Evolutionary conservation across 2,888 invertebrate genomes (phyloP), one percentile per base, ranked within the genome.

Genomic region (Cyclophora punctaria): DNA sequence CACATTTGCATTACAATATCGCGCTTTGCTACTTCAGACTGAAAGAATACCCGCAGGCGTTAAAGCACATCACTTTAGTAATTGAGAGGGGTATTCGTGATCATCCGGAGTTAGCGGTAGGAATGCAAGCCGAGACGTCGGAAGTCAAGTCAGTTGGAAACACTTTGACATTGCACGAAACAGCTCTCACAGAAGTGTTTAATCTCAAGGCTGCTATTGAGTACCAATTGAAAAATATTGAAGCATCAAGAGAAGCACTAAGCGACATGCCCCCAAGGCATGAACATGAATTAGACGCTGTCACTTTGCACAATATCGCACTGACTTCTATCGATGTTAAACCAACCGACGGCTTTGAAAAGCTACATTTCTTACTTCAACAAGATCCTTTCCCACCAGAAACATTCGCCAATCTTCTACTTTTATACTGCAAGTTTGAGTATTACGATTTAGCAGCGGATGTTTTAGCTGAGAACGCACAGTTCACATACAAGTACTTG

Each of bases 201-300:
- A 99, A 99, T 86, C 90, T 99, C 34, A 99, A 99, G 89, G 98
- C 99, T 5, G 99, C 99, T 3, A 97, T 99, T 65, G 98, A 99
- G 81, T 99, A 97, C 82, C 96, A 98, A 75, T 90, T 87, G 46
- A 89, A 88, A 66, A 73, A 81, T 91, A 93, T 93, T 67, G 96
- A 96, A 67, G 94, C 95, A 3, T 95, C 97, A 0, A 90, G 94
- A 63, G 96, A 97, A 82, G 96, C 97, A 0, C 79, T 97, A 37
- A 93, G 94, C 3, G 96, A 96, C 71, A 94, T 97, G 92, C 96
- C 97, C 3, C 97, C 98, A 0, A 90, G 99, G 57, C 94, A 96
- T 5, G 99, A 99, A 79, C 97, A 98, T 73, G 99, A 99, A 85
- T 83, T 99, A 59, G 99, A 99, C 80, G 98, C 98, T 3, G 97